These are phyloP conservation scores for Agriopis marginaria DNA, from an alignment of 2,888 invertebrate species.

Conservation along the genomic window DNA sequence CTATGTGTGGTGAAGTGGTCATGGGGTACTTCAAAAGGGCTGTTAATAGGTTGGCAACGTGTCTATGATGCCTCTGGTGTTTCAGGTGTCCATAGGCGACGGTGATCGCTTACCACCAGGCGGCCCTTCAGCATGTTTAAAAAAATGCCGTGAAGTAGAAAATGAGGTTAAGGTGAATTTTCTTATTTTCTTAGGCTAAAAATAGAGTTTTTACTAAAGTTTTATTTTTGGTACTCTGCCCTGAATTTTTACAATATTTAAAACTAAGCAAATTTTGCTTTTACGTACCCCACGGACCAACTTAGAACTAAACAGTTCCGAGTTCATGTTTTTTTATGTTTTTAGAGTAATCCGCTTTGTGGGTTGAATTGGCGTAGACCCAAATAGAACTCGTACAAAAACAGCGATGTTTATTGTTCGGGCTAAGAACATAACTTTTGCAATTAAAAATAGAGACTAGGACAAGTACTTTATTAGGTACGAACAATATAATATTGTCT, in stretches of 20 bases:
- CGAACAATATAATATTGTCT: background rate
- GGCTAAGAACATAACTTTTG: conserved; percentile 26
- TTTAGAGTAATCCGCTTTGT: conserved; percentile 39
- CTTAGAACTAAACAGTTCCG: conserved; percentile 8
- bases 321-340: conserved; percentile 34
- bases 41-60: too few relatives aligned
- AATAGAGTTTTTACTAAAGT: background rate
- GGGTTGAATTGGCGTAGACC: conserved; percentile 40
- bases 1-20: too few relatives aligned
- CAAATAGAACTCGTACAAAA: conserved; percentile 41
- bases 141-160: too few relatives aligned
- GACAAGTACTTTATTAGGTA: background rate
- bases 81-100: too few relatives aligned
- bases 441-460: conserved; percentile 32
- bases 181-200: background rate
- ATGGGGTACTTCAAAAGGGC: too few relatives aligned
- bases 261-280: conserved; percentile 1
- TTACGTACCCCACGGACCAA: background rate
- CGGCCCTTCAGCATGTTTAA: too few relatives aligned
- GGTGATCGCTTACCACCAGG: too few relatives aligned
- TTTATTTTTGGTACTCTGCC: background rate
- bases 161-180: background rate
- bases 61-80: too few relatives aligned
- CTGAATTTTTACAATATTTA: background rate
- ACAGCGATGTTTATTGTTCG: conserved; percentile 32